Percentiles rank a stretch among this genome's conserved stretches.
Evolutionary conservation across 2,797 vertebrate genomes (phyloP).

Genomic region (Lacerta agilis): DNA sequence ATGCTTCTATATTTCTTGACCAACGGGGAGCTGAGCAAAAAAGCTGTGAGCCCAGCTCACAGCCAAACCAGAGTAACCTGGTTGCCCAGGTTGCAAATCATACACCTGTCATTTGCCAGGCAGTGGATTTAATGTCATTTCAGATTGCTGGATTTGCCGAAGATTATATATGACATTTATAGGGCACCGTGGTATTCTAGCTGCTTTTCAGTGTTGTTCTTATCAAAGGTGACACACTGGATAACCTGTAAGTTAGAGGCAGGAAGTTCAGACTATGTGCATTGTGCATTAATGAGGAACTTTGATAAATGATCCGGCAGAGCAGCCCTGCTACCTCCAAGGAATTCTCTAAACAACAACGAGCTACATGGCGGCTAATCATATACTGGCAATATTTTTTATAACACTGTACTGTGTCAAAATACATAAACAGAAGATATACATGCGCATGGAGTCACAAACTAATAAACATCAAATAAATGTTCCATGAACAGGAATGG

Average conservation of each 20-base stretch:
- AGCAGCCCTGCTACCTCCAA: background rate
- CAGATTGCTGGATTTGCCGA: slow-evolving; percentile 23
- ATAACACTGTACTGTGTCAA: too few relatives aligned
- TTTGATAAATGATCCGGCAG: background rate
- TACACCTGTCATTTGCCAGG: slow-evolving; percentile 59
- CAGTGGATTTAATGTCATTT: slow-evolving; percentile 39
- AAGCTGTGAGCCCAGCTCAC: slow-evolving; percentile 21
- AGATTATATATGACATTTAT: slow-evolving; percentile 58
- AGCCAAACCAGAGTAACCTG: slow-evolving; percentile 29
- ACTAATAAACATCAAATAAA: too few relatives aligned
- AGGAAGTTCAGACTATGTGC: background rate
- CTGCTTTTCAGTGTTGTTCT: slow-evolving; percentile 41
- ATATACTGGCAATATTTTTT: too few relatives aligned
- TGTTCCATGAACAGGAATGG: too few relatives aligned
- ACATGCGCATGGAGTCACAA: too few relatives aligned
- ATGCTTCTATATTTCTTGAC: slow-evolving; percentile 26
- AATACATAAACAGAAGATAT: too few relatives aligned
- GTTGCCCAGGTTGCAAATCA: slow-evolving; percentile 49
- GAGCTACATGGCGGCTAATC: too few relatives aligned
- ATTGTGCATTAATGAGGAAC: slow-evolving; percentile 21
- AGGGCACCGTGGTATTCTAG: slow-evolving; percentile 27
- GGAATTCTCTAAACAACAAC: too few relatives aligned
- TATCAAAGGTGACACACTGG: background rate
- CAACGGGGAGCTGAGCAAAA: slow-evolving; percentile 1
- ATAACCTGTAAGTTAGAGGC: slow-evolving; percentile 23